These are phyloP conservation scores for Corydoras maculifer DNA, from an alignment of 2,113 vertebrate species.

Conservation along the genomic window DNA sequence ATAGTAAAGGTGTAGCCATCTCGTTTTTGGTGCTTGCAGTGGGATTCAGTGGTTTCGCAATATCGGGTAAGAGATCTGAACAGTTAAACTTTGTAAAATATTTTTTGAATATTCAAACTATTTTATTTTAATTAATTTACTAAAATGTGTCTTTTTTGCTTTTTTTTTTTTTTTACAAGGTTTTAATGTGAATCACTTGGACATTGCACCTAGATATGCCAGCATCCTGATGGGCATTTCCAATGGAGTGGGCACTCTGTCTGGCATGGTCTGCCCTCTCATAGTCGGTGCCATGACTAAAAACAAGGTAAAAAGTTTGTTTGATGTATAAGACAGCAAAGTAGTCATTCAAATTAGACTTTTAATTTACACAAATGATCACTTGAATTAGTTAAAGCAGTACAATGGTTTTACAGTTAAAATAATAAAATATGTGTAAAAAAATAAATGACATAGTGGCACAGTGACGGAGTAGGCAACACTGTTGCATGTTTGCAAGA, in stretches of 20 bases:
- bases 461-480: too few species aligned
- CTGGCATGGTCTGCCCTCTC: slow-evolving; percentile 97
- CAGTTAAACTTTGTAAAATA: too few species aligned
- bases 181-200: slow-evolving; percentile 98
- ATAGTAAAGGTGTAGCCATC: slow-evolving; percentile 91
- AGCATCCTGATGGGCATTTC: slow-evolving; percentile 99
- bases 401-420: too few species aligned
- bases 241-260: slow-evolving; percentile 95
- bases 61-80: slow-evolving; percentile 79
- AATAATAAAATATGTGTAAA: too few species aligned
- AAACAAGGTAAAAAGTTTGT: slow-evolving; percentile 76
- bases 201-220: slow-evolving; percentile 96
- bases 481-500: not conserved
- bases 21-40: slow-evolving; percentile 95
- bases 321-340: too few species aligned
- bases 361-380: too few species aligned
- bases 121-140: not conserved
- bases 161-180: slow-evolving; percentile 59
- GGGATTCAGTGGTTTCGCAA: slow-evolving; percentile 96
- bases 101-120: too few species aligned
- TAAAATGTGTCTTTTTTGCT: slow-evolving; percentile 1
- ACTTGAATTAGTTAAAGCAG: too few species aligned
- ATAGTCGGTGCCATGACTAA: slow-evolving; percentile 99
- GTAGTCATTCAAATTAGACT: too few species aligned
- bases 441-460: too few species aligned